These are phyloP conservation scores for Parthenolecanium corni DNA, from an alignment of 2,888 invertebrate species.

Conservation along the genomic window DNA sequence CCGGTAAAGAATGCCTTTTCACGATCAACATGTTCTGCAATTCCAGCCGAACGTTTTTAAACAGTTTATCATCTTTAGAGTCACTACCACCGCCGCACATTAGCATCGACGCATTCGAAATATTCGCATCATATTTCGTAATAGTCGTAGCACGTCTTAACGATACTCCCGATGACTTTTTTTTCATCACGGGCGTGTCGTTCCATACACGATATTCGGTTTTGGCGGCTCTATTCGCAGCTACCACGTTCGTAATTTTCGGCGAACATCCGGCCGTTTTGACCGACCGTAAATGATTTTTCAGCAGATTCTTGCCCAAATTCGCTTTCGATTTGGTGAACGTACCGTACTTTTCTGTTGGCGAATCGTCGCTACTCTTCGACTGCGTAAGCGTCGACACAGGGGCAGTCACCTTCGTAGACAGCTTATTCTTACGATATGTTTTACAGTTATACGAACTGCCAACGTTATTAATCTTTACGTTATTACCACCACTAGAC, in stretches of 20 bases:
- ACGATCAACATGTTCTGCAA: neutral
- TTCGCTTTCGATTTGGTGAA: constrained; percentile 18
- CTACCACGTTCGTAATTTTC: constrained; percentile 8
- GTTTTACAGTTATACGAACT: too few relatives aligned
- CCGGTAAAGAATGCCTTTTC: constrained; percentile 19
- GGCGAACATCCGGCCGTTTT: neutral
- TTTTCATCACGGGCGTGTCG: neutral
- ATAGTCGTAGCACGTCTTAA: constrained; percentile 12
- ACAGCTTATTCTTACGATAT: neutral
- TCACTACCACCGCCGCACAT: neutral
- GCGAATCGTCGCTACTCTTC: neutral
- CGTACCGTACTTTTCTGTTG: constrained; percentile 5
- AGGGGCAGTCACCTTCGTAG: neutral
- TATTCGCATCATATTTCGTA: constrained; percentile 12
- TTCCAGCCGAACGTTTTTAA: neutral
- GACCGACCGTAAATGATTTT: constrained; percentile 4
- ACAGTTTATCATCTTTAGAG: neutral
- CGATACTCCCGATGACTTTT: constrained; percentile 1
- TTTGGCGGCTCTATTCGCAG: neutral
- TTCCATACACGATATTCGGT: neutral
- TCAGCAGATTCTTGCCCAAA: constrained; percentile 16
- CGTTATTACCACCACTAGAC: neutral
- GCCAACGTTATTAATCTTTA: neutral
- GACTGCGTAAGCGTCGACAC: neutral
- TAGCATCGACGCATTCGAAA: neutral